These are phyloP conservation scores for Sebastes iracundus DNA, from an alignment of 2,797 vertebrate genomes.

Conservation along the genomic window DNA sequence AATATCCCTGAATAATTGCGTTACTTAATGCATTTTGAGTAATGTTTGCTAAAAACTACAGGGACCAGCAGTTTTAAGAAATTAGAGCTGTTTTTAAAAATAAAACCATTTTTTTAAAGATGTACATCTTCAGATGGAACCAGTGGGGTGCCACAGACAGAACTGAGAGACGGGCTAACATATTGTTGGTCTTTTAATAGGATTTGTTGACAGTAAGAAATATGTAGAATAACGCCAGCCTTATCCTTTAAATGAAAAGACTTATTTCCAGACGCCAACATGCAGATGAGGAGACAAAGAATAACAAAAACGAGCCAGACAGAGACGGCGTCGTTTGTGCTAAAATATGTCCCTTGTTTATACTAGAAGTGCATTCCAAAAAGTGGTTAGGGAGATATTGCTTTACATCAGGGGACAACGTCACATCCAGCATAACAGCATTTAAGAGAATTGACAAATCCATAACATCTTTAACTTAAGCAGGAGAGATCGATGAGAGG, in stretches of 20 bases:
- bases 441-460: conserved; percentile 48
- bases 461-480: conserved; percentile 22
- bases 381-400: background rate
- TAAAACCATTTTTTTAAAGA: background rate
- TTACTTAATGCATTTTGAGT: background rate
- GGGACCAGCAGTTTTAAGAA: background rate
- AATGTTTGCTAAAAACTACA: background rate
- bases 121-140: background rate
- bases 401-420: conserved; percentile 12
- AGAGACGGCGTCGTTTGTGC: background rate
- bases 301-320: background rate
- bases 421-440: conserved; percentile 24
- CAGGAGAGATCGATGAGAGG: conserved; percentile 26
- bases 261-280: background rate
- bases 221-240: background rate
- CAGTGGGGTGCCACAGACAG: background rate
- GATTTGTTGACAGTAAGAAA: background rate
- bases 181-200: background rate
- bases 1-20: background rate
- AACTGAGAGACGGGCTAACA: background rate
- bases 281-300: background rate
- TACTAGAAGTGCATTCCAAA: conserved; percentile 10
- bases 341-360: conserved; percentile 11
- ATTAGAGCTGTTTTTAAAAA: background rate
- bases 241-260: background rate